Evolutionary conservation across 2,113 vertebrate genomes (phyloP).

Genomic region (Lophius piscatorius): DNA sequence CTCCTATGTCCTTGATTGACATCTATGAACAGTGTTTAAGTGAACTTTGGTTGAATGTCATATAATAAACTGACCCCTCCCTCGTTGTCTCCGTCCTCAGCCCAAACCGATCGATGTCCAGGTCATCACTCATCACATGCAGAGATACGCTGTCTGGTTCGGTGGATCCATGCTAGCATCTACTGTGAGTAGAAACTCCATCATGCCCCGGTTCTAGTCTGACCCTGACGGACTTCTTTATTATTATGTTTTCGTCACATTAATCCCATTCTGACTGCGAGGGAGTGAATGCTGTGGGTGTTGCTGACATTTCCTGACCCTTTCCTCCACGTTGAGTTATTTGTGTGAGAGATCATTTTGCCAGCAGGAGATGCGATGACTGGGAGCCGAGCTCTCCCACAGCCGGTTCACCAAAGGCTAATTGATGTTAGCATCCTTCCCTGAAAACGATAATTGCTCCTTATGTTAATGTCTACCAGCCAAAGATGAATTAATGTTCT

Average conservation of each 20-base stretch:
- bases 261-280: no score
- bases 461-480: background rate
- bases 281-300: slow-evolving; percentile 60
- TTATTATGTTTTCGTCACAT: no score
- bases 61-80: no score
- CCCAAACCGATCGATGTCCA: slow-evolving; percentile 98
- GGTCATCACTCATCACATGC: slow-evolving; percentile 98
- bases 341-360: slow-evolving; percentile 23
- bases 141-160: slow-evolving; percentile 98
- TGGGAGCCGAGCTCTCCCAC: background rate
- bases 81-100: slow-evolving; percentile 66
- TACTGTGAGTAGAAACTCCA: slow-evolving; percentile 86
- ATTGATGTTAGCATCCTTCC: slow-evolving; percentile 6
- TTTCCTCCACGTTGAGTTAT: background rate
- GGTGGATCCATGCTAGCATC: slow-evolving; percentile 99
- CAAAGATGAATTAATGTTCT: background rate
- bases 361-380: slow-evolving; percentile 1
- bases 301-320: background rate
- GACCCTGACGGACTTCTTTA: no score
- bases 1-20: no score
- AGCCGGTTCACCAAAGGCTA: slow-evolving; percentile 9
- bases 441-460: background rate
- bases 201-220: no score
- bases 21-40: no score
- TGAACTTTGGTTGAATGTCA: no score